A percentile compares a stretch with the other conserved stretches of the same genome.
These are phyloP conservation scores for Periparus ater DNA, from an alignment of 2,797 vertebrate genomes.

Conservation along the genomic window DNA sequence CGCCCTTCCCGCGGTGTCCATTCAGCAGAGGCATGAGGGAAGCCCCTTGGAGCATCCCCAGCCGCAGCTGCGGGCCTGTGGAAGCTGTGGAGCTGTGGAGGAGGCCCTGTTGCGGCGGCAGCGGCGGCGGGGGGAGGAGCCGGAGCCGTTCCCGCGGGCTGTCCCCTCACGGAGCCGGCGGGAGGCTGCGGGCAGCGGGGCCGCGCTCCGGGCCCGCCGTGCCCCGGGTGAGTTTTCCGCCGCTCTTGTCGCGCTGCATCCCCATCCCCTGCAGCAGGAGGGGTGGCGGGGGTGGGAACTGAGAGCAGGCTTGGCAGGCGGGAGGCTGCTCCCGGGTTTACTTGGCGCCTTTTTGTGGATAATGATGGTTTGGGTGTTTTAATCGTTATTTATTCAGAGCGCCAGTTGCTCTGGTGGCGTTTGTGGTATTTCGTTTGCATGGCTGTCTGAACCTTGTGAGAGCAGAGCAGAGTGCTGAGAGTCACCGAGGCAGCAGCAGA, in stretches of 20 bases:
- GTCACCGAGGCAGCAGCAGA: rapidly evolving
- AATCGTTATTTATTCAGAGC: background rate
- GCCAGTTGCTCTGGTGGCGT: background rate
- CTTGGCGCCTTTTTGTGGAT: rapidly evolving
- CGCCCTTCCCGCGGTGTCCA: background rate
- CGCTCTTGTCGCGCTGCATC: rapidly evolving
- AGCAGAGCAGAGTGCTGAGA: background rate
- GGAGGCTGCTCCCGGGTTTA: background rate
- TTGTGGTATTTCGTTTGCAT: background rate
- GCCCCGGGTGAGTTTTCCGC: background rate
- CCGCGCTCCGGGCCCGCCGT: rapidly evolving
- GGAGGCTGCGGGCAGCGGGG: rapidly evolving
- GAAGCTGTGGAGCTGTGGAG: rapidly evolving
- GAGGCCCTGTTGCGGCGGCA: rapidly evolving
- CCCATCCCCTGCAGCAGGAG: background rate
- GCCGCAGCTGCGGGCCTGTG: rapidly evolving
- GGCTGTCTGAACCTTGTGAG: background rate
- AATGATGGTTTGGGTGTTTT: background rate
- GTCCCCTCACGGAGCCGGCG: rapidly evolving
- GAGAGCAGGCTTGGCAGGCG: rapidly evolving
- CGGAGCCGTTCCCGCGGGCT: rapidly evolving
- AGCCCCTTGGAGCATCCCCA: background rate
- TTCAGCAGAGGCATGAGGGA: rapidly evolving
- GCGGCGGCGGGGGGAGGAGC: background rate
- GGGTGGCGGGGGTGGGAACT: rapidly evolving